Percentiles rank a stretch among this genome's conserved stretches.
These are phyloP conservation scores for Bufo gargarizans DNA, from an alignment of 2,113 vertebrate genomes.

Conservation along the genomic window DNA sequence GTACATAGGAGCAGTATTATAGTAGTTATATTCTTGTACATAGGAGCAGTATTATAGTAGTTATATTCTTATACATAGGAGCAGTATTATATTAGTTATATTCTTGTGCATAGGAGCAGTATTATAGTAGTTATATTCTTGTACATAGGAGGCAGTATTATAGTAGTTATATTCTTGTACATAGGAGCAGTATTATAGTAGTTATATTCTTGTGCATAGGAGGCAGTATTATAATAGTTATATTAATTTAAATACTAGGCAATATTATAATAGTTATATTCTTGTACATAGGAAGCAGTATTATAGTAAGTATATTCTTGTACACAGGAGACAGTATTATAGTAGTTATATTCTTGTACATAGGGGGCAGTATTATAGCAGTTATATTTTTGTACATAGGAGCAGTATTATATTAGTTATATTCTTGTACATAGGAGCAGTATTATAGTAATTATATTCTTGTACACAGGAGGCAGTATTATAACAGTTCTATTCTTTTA, in stretches of 20 bases:
- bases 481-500: background rate
- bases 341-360: background rate
- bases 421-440: background rate
- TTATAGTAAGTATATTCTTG: conserved; percentile 1
- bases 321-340: background rate
- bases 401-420: background rate
- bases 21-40: conserved; percentile 3
- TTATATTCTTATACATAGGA: background rate
- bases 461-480: background rate
- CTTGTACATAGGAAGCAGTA: background rate
- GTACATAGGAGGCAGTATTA: background rate
- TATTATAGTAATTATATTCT: background rate
- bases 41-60: conserved; percentile 1
- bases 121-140: conserved; percentile 2
- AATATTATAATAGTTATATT: conserved; percentile 18
- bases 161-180: background rate
- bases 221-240: background rate
- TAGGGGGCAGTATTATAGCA: background rate
- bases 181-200: background rate
- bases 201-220: conserved; percentile 1
- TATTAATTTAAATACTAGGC: background rate
- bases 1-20: background rate
- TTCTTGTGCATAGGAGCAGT: background rate
- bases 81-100: background rate
- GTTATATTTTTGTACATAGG: background rate